phyloP scores from a whole-genome alignment of 2,113 vertebrate genomes.

The Mola mola region DNA sequence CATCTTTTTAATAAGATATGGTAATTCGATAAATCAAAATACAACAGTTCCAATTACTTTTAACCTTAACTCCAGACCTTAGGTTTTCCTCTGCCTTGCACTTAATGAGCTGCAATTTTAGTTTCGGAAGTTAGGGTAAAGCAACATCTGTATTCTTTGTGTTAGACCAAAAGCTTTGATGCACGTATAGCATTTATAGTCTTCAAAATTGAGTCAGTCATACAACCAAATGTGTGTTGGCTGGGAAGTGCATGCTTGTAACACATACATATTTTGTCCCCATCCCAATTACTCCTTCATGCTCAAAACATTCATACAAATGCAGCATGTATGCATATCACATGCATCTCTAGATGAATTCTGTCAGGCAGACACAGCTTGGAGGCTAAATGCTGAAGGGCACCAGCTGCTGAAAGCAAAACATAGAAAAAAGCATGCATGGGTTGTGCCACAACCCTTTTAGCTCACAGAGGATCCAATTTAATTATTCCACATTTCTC shows the following conservation, averaged over 20 bases:
- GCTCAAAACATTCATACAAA: constrained; percentile 18
- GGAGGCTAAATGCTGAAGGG: constrained; percentile 5
- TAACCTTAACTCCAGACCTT: constrained; percentile 1
- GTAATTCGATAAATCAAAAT: constrained; percentile 12
- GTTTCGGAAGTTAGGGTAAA: constrained; percentile 4
- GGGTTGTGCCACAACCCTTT: neutral
- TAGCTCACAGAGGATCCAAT: neutral
- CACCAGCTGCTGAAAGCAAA: constrained; percentile 13
- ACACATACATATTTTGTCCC: constrained; percentile 3
- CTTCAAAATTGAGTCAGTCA: constrained; percentile 11
- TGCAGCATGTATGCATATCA: constrained; percentile 9
- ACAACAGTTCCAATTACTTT: constrained; percentile 1
- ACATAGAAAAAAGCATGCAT: constrained; percentile 16
- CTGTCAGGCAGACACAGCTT: constrained; percentile 7
- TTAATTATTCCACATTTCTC: constrained; percentile 28
- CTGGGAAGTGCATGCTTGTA: neutral
- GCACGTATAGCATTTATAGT: constrained; percentile 12
- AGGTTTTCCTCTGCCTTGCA: neutral
- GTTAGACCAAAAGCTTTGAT: constrained; percentile 1
- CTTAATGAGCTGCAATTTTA: constrained; percentile 7
- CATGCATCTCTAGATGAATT: constrained; percentile 5
- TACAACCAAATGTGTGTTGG: neutral
- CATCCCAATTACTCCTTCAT: constrained; percentile 1
- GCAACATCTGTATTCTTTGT: neutral
- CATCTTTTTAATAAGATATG: constrained; percentile 43